Percentiles rank a stretch among this genome's conserved stretches.
phyloP scores from a whole-genome alignment of 37 sponge, comb jelly and placozoan genomes.

The Amphimedon queenslandica region DNA sequence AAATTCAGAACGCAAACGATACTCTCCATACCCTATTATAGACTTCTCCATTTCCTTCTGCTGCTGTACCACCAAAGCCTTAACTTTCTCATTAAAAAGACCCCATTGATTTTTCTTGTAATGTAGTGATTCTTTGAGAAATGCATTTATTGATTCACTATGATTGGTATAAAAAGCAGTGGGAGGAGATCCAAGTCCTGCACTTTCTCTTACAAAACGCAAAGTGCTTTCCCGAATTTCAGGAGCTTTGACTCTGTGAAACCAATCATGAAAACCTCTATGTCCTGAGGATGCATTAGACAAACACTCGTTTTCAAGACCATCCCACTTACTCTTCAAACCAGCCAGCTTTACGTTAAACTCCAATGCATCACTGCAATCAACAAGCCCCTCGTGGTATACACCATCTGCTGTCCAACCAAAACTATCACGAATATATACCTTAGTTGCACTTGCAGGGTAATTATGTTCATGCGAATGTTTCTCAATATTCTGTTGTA shows the following conservation, averaged over 20 bases:
- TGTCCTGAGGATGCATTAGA: too few species aligned
- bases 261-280: too few species aligned
- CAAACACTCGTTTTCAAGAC: too few species aligned
- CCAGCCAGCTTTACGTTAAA: too few species aligned
- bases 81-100: slow-evolving; percentile 4
- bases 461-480: slow-evolving; percentile 18
- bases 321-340: too few species aligned
- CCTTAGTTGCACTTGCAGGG: not conserved
- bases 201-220: slow-evolving; percentile 4
- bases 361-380: not conserved
- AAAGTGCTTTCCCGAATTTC: too few species aligned
- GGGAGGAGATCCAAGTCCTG: slow-evolving; percentile 10
- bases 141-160: too few species aligned
- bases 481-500: slow-evolving; percentile 27
- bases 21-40: slow-evolving; percentile 6
- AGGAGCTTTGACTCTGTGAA: too few species aligned
- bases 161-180: not conserved
- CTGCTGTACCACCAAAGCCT: not conserved
- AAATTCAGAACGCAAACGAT: not conserved
- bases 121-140: too few species aligned
- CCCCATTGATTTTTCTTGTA: slow-evolving; percentile 16
- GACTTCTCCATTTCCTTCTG: slow-evolving; percentile 2
- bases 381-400: not conserved
- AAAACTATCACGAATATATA: slow-evolving; percentile 33
- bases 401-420: slow-evolving; percentile 12